These are phyloP conservation scores for Australoheros facetus DNA, from an alignment of 2,797 vertebrate genomes.

Conservation along the genomic window DNA sequence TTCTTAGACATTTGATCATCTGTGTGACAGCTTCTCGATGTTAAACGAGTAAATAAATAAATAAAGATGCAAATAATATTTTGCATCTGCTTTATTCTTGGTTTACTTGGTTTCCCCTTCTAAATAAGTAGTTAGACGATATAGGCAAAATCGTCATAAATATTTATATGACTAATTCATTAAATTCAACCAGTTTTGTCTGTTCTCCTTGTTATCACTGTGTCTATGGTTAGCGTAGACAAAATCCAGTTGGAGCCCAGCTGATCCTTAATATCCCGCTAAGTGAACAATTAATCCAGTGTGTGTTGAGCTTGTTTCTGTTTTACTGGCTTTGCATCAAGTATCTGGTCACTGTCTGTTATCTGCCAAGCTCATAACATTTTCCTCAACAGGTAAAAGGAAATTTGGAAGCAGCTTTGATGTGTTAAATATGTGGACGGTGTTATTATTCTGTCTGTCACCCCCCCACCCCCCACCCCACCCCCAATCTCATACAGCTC, in stretches of 20 bases:
- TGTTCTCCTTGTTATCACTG: slow-evolving; percentile 3
- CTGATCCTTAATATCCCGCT: slow-evolving; percentile 16
- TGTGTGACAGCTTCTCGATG: background rate
- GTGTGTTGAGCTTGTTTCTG: slow-evolving; percentile 33
- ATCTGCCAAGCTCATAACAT: slow-evolving; percentile 44
- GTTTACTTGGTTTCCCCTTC: slow-evolving; percentile 4
- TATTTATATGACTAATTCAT: background rate
- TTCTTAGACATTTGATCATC: background rate
- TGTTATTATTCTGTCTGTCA: slow-evolving; percentile 36
- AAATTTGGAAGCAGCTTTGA: slow-evolving; percentile 52
- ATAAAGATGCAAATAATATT: background rate
- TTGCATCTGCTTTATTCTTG: background rate
- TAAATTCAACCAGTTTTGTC: background rate
- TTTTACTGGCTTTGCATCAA: slow-evolving; percentile 20
- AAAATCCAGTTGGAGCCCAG: slow-evolving; percentile 13
- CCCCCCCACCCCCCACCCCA: slow-evolving; percentile 1
- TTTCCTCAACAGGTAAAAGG: slow-evolving; percentile 67
- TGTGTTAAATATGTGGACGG: slow-evolving; percentile 49
- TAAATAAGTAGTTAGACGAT: background rate
- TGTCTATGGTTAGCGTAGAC: slow-evolving; percentile 3
- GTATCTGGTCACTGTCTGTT: slow-evolving; percentile 32
- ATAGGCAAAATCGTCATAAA: background rate
- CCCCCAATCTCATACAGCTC: slow-evolving; percentile 32
- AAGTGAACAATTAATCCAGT: slow-evolving; percentile 18
- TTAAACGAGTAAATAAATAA: background rate